A percentile compares a stretch with the other conserved stretches of the same genome.
phyloP scores from a whole-genome alignment of 53 echinoderm and acorn worm genomes.

The Crossaster papposus region DNA sequence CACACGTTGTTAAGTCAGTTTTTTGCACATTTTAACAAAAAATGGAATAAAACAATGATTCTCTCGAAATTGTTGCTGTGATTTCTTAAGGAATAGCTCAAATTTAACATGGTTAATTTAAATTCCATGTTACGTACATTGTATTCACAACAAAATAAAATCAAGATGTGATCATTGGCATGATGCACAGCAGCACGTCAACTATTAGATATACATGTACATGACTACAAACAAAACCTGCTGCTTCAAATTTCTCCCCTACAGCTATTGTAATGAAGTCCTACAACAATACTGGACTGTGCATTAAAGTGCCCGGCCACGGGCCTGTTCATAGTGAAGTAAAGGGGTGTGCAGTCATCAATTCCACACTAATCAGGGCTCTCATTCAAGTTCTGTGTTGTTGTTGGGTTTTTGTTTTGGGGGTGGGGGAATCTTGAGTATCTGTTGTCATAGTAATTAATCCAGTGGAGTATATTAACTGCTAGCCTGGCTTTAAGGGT shows the following conservation, averaged over 20 bases:
- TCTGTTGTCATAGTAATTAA: not conserved
- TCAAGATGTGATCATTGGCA: not conserved
- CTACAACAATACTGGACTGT: slow-evolving; percentile 48
- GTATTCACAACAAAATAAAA: not conserved
- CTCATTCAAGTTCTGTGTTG: not conserved
- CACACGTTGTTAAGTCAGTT: too few species aligned
- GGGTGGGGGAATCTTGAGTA: not conserved
- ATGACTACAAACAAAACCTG: slow-evolving; percentile 25
- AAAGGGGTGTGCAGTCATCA: slow-evolving; percentile 16
- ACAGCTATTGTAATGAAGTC: slow-evolving; percentile 48
- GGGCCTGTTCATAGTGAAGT: slow-evolving; percentile 26
- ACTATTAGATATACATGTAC: not conserved
- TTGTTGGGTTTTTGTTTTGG: slow-evolving; percentile 6
- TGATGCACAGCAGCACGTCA: not conserved
- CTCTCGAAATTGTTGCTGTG: not conserved
- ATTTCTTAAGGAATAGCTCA: too few species aligned
- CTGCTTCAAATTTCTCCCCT: slow-evolving; percentile 16
- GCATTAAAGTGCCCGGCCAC: slow-evolving; percentile 40
- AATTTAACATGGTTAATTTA: not conserved
- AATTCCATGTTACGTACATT: not conserved
- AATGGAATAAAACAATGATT: not conserved
- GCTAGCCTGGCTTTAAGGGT: slow-evolving; percentile 1
- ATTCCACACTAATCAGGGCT: not conserved
- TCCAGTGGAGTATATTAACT: not conserved
- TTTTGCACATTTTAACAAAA: not conserved